These are phyloP conservation scores for Tympanoctomys barrerae DNA, from an alignment of 2,797 vertebrate genomes.

Conservation along the genomic window DNA sequence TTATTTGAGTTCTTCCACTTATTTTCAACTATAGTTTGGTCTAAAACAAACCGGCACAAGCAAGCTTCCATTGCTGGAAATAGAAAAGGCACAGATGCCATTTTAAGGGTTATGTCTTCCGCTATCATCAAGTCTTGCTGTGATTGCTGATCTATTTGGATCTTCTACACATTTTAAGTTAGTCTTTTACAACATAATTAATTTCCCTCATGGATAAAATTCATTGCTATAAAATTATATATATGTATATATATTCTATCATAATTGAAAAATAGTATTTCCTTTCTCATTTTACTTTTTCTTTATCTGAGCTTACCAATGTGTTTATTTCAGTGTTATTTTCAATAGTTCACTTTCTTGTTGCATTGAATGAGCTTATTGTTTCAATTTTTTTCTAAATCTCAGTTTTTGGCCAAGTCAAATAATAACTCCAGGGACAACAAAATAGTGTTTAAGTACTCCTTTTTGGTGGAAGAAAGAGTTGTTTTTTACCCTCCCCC, in stretches of 20 bases:
- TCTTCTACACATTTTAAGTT: constrained; percentile 18
- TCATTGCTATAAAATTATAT: neutral
- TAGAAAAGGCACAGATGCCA: neutral
- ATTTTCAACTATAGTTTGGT: neutral
- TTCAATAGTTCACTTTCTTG: neutral
- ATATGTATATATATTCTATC: neutral
- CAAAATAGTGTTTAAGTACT: neutral
- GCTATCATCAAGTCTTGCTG: neutral
- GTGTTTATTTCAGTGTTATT: neutral
- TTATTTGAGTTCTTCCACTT: neutral
- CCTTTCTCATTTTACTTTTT: neutral
- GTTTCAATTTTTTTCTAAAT: neutral
- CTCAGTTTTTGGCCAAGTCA: neutral
- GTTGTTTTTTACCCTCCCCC: neutral
- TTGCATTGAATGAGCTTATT: neutral
- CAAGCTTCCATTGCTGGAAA: neutral
- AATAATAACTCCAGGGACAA: neutral
- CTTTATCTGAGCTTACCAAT: neutral
- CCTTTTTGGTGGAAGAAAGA: neutral
- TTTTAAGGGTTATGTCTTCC: neutral
- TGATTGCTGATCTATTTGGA: neutral
- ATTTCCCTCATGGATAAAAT: neutral
- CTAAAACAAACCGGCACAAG: neutral
- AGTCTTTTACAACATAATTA: neutral
- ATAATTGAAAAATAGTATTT: neutral